These are phyloP conservation scores for Chaetops frenatus DNA, from an alignment of 2,113 vertebrate species.

Conservation along the genomic window DNA sequence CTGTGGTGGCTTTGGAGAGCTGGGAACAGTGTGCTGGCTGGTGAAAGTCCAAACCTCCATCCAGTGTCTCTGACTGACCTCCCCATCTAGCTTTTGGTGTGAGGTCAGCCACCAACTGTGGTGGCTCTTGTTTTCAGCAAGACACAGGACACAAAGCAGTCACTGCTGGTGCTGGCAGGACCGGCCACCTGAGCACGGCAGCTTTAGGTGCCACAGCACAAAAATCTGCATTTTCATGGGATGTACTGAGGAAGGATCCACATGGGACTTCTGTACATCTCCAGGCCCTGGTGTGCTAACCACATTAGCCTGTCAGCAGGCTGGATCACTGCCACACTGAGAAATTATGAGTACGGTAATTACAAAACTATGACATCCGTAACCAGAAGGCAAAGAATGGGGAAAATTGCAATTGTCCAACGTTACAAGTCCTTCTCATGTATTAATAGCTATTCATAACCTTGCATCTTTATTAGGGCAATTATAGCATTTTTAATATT, in stretches of 20 bases:
- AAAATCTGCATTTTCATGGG: background rate
- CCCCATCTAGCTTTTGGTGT: background rate
- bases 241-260: background rate
- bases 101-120: background rate
- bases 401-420: background rate
- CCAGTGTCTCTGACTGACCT: background rate
- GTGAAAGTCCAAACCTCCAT: background rate
- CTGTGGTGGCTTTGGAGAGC: rapidly evolving
- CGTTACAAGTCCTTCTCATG: background rate
- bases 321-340: background rate
- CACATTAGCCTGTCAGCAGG: background rate
- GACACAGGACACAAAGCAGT: rapidly evolving
- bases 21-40: background rate
- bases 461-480: background rate
- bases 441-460: background rate
- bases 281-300: background rate
- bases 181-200: background rate
- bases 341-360: background rate
- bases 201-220: background rate
- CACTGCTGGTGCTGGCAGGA: rapidly evolving
- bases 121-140: background rate
- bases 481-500: background rate
- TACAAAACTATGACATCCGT: background rate
- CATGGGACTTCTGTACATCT: rapidly evolving
- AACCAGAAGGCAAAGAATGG: background rate